phyloP scores from a whole-genome alignment of 2,797 vertebrate genomes.

The Danio kyathit region DNA sequence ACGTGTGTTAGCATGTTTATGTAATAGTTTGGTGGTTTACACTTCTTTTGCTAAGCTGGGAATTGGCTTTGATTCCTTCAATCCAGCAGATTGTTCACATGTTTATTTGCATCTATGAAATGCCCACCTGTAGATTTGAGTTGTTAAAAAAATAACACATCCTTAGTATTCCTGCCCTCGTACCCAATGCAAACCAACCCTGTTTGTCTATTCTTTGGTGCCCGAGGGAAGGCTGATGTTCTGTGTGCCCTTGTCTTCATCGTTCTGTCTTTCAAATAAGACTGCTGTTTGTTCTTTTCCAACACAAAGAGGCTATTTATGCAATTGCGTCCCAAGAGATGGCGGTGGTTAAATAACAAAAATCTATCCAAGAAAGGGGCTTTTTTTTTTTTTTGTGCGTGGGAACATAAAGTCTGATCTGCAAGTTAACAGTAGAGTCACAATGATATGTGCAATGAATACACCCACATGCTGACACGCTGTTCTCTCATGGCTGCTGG shows the following conservation, averaged over 20 bases:
- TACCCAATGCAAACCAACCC: conserved; percentile 36
- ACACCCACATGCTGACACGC: conserved; percentile 68
- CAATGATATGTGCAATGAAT: conserved; percentile 63
- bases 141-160: conserved; percentile 27
- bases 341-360: conserved; percentile 50
- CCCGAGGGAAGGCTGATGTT: conserved; percentile 49
- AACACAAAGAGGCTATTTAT: conserved; percentile 63
- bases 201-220: conserved; percentile 52
- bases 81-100: neutral
- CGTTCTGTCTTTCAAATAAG: conserved; percentile 59
- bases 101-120: conserved; percentile 43
- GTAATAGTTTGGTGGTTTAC: neutral
- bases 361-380: conserved; percentile 27
- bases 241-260: conserved; percentile 51
- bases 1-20: neutral
- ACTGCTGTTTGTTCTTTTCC: conserved; percentile 62
- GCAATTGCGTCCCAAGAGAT: conserved; percentile 66
- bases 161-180: conserved; percentile 21
- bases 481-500: conserved; percentile 58
- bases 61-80: neutral
- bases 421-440: conserved; percentile 34
- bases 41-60: neutral
- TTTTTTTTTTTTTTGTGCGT: conserved; percentile 15
- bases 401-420: conserved; percentile 51
- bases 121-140: conserved; percentile 19